Base-by-base conservation (phyloP, 2,888 invertebrate genomes). In the Emmelina monodactyla region DNA sequence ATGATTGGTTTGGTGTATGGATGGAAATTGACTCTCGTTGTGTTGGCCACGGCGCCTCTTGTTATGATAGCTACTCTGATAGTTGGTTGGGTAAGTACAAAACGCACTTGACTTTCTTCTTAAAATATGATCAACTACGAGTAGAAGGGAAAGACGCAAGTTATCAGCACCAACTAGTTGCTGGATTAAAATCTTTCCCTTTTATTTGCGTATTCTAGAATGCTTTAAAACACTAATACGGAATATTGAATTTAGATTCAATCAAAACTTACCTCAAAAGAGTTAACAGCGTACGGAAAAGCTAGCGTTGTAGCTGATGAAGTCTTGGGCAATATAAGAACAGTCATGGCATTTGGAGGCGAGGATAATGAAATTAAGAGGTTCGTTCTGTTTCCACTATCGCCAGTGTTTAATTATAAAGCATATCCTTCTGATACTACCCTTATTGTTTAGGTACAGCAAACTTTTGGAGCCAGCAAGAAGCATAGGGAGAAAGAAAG, bases 11-110 rank as follows among this genome's bases (percentile, higher is more conserved):
- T 94, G 52, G 62, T 83, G 1, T 89, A 90, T 54, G 93, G 93
- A 35, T 94, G 94, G 93, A 85, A 92, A 55, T 71, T 94, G 34
- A 92, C 94, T 0, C 68, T 92, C n/a, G 89, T 93, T 30, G 88
- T 93, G 37, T 62, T 94, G 33, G 84, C 87, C 14, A 86, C 89
- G 40, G 85, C 90, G 3, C 94, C 94, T 0, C 62, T 93, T 31
- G 84, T 93, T 31, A 88, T 90, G 1, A 72, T 85, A 5, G 83
- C 90, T 5, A 90, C 91, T 1, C 88, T 87, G 1, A 55, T 91
- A 29, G 88, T 94, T 29, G 88, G 91, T 3, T 89, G 87, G 84
- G 91, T 86, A 42, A 25, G 29, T 29, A n/a, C n/a, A n/a, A n/a
- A n/a, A n/a, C n/a, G n/a, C n/a, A n/a, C n/a, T n/a, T n/a, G n/a